Evolutionary conservation across 1,140 invertebrate genomes (phyloP), one percentile per base, ranked within the genome.

Genomic region (Sitophilus oryzae): DNA sequence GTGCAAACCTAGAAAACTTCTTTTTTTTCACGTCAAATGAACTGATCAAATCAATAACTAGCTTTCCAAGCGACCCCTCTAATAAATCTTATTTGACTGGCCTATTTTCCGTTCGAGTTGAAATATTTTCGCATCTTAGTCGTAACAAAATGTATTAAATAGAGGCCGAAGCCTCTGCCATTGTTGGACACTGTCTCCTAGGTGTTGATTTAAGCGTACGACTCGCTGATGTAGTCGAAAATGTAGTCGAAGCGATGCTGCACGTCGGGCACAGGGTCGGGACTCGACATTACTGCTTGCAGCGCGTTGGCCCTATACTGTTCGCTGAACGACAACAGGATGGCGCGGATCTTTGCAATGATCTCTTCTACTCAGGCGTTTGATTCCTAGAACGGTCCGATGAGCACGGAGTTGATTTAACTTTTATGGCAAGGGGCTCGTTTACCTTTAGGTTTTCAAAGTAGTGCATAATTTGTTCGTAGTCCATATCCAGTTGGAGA

Each of bases 391-490:
- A 25, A 25, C 11, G n/a, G 10, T 21, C n/a, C n/a, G n/a, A n/a
- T n/a, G n/a, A n/a, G n/a, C n/a, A n/a, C n/a, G n/a, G n/a, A n/a
- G n/a, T n/a, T n/a, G 11, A 30, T 30, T 30, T 30, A 30, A 5
- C 11, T 30, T 30, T 30, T 11, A 30, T 30, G 25, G 25, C 5
- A 30, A 30, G 5, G 5, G 25, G 25, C 25, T 37, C 30, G 22
- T 44, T 43, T 75, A 83, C 93, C 80, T 96, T 96, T 65, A 97
- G 78, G 79, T 93, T 96, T 74, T 95, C 91, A 79, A 97, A 96
- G 76, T 96, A 95, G 67, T 93, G 88, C 88, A 95, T 92, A 69
- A 97, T 89, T 78, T 96, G 89, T 68, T 96, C 91, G 73, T 96
- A 96, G 71, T 96, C 91, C 89, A 96, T 92, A 63, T 90, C 90